Conservation (phyloP, 1,140 invertebrate genomes). For the Atta cephalotes region DNA sequence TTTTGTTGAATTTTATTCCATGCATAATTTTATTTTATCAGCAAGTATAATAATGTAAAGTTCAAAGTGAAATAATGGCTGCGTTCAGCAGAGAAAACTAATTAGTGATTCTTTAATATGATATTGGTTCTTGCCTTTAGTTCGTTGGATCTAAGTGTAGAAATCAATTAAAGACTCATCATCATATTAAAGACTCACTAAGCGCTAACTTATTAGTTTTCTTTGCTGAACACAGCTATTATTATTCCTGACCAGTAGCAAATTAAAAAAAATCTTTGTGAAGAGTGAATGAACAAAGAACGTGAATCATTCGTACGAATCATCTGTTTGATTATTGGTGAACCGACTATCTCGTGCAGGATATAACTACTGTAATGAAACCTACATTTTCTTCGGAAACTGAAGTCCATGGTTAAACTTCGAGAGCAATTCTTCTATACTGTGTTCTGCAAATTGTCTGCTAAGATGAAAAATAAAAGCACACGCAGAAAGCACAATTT, state of each 20-base stretch:
- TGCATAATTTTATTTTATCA: background rate
- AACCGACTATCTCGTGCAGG: background rate
- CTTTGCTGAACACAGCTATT: no score
- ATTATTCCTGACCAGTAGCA: background rate
- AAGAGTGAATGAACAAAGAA: background rate
- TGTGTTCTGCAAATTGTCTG: background rate
- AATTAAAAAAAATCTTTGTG: conserved; percentile 2
- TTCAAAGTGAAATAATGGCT: background rate
- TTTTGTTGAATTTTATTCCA: background rate
- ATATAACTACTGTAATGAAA: conserved; percentile 19
- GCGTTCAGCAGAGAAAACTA: no score
- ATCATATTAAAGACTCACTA: no score
- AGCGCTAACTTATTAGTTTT: no score
- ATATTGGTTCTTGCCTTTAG: no score
- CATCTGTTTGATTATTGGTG: background rate
- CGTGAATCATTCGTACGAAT: background rate
- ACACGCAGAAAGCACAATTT: no score
- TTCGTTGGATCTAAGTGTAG: no score
- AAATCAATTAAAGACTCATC: no score
- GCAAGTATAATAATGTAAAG: background rate
- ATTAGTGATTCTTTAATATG: no score
- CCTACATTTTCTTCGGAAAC: background rate
- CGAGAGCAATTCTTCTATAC: background rate
- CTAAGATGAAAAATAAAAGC: background rate
- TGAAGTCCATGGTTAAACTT: background rate